Conservation (phyloP, 1,140 invertebrate species). For the Eupristina koningsbergeri region DNA sequence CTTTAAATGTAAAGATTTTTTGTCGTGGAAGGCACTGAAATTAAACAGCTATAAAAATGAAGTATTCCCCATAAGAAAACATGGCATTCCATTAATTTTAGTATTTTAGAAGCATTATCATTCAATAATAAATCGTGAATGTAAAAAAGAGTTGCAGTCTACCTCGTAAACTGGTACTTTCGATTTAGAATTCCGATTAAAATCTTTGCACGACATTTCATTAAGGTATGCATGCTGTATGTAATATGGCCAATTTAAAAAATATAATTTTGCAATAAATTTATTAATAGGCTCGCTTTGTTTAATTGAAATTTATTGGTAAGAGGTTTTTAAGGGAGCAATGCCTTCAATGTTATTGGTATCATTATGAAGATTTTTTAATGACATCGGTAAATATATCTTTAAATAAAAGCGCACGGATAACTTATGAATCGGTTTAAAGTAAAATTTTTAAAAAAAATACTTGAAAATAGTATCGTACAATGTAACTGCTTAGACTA, state of each 20-base stretch:
- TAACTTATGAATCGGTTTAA: not conserved
- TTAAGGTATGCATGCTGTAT: not conserved
- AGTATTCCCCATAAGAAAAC: not conserved
- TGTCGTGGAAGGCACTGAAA: not conserved
- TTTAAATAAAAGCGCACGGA: not conserved
- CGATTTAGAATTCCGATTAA: not conserved
- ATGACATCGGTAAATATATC: not conserved
- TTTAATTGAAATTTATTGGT: too few relatives aligned
- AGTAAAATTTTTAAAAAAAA: too few relatives aligned
- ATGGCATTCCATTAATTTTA: not conserved
- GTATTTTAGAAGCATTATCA: not conserved
- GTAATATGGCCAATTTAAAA: too few relatives aligned
- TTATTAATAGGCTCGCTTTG: too few relatives aligned
- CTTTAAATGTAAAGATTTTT: not conserved
- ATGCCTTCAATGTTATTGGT: too few relatives aligned
- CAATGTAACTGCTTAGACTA: not conserved
- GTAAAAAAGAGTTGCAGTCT: not conserved
- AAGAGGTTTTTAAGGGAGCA: too few relatives aligned
- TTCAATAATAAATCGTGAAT: slow-evolving; percentile 3
- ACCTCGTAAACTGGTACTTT: not conserved
- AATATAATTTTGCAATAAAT: too few relatives aligned
- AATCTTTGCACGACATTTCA: not conserved
- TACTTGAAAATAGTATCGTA: not conserved
- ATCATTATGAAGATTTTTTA: not conserved
- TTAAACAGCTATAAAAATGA: not conserved